Conservation (phyloP, 2,797 vertebrate species). For the Spheniscus humboldti region DNA sequence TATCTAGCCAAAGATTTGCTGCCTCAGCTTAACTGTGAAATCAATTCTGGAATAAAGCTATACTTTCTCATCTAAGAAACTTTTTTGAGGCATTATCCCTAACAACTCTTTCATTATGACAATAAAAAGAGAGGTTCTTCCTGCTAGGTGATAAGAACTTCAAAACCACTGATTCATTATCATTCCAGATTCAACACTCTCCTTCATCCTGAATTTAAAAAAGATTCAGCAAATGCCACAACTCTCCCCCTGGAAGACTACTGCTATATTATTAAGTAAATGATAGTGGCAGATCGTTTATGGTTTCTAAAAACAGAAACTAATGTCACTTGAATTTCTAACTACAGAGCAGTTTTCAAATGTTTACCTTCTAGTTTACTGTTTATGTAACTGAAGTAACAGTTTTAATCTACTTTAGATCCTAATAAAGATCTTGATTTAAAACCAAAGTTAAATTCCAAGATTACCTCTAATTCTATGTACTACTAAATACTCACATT, state of each 20-base stretch:
- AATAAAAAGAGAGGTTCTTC: neutral
- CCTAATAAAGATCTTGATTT: neutral
- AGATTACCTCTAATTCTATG: neutral
- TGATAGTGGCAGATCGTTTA: neutral
- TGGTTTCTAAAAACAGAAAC: neutral
- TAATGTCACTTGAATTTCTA: neutral
- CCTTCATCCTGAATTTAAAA: neutral
- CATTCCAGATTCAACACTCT: neutral
- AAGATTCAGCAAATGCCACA: neutral
- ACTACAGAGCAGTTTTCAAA: neutral
- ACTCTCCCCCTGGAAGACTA: neutral
- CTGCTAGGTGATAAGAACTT: neutral
- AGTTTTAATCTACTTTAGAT: neutral
- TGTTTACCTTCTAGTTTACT: neutral
- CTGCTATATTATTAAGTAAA: neutral
- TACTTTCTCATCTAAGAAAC: neutral
- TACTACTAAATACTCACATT: neutral
- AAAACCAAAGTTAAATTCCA: neutral
- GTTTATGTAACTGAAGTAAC: neutral
- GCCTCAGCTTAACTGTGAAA: neutral
- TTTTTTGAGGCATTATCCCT: neutral
- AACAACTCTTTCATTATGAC: neutral
- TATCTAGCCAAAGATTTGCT: neutral
- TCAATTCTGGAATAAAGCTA: neutral
- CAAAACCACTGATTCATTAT: neutral